A percentile compares a stretch with the other conserved stretches of the same genome.
Evolutionary conservation across 2,113 vertebrate species (phyloP).

Genomic region (Ailurus styani): DNA sequence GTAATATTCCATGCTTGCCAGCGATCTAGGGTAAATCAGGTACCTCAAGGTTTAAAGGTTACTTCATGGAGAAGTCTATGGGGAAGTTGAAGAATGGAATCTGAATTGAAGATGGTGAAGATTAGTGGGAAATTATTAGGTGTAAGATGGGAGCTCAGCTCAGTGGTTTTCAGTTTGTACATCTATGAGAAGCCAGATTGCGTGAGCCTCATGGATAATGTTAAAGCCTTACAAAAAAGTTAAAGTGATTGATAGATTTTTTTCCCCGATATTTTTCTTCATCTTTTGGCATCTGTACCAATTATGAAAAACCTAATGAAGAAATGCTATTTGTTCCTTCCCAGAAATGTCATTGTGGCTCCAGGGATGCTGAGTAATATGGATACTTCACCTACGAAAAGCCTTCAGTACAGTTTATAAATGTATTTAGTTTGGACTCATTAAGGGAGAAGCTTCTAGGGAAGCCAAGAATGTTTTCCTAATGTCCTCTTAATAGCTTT

Average conservation of each 20-base stretch:
- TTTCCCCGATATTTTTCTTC: not conserved
- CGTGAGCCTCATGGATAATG: not conserved
- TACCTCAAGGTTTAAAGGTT: not conserved
- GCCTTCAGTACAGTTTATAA: not conserved
- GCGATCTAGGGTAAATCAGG: not conserved
- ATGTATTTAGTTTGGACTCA: conserved; percentile 32
- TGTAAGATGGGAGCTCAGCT: not conserved
- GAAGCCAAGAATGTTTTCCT: conserved; percentile 32
- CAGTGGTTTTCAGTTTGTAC: not conserved
- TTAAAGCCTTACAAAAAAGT: not conserved
- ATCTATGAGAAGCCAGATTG: not conserved
- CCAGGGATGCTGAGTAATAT: not conserved
- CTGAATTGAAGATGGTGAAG: not conserved
- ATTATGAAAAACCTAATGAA: not conserved
- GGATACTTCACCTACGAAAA: not conserved
- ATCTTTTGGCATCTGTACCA: not conserved
- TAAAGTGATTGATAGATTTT: not conserved
- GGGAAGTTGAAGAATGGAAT: not conserved
- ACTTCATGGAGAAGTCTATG: not conserved
- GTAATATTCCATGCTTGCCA: not conserved
- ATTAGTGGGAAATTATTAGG: not conserved
- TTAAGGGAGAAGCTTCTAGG: not conserved
- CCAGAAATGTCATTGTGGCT: not conserved
- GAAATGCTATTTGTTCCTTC: not conserved
- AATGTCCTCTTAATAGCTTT: not conserved